A percentile compares a stretch with the other conserved stretches of the same genome.
Conservation (phyloP, 2,797 vertebrate species). For the Lerista edwardsae region DNA sequence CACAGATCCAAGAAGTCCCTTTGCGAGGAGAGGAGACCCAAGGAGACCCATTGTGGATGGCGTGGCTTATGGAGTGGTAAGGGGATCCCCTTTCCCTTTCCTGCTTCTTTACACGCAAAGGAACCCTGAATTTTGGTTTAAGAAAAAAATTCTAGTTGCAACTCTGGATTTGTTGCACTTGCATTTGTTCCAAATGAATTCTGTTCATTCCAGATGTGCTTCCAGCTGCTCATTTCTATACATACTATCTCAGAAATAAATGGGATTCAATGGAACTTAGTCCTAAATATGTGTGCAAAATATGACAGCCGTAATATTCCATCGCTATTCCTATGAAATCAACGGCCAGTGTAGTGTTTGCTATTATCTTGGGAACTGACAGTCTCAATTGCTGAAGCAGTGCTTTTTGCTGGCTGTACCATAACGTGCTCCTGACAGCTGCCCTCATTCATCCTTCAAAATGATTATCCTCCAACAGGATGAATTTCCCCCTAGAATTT, state of each 20-base stretch:
- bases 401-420: neutral
- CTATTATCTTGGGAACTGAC: neutral
- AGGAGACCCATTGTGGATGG: too few species aligned
- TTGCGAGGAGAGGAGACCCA: too few species aligned
- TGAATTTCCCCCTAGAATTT: constrained; percentile 15
- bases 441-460: constrained; percentile 29
- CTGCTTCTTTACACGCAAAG: too few species aligned
- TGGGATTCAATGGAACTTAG: neutral
- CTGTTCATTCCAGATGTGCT: too few species aligned
- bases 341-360: neutral
- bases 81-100: too few species aligned
- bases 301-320: neutral
- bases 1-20: too few species aligned
- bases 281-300: neutral
- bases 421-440: constrained; percentile 23
- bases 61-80: too few species aligned
- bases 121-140: neutral
- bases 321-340: neutral
- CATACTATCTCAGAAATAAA: neutral
- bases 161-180: neutral
- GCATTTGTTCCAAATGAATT: too few species aligned
- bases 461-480: neutral
- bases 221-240: neutral
- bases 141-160: neutral
- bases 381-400: neutral